phyloP scores from a whole-genome alignment of 2,888 invertebrate genomes.

The Meteorus cinctellus region DNA sequence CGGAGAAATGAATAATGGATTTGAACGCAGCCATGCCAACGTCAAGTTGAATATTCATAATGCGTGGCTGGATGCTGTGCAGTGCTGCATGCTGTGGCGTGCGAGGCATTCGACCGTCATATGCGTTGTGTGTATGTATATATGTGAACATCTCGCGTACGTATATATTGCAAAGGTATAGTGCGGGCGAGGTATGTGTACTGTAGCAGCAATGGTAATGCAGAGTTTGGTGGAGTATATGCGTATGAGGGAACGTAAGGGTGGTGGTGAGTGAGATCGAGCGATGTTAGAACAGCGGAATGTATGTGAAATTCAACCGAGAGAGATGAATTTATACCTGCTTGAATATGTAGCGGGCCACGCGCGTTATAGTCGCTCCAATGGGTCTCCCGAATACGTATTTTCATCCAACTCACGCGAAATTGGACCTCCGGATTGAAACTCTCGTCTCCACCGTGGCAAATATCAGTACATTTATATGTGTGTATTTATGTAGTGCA shows the following conservation, averaged over 20 bases:
- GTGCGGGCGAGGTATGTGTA: too few species aligned
- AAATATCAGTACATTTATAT: not conserved
- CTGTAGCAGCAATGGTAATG: too few species aligned
- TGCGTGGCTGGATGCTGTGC: conserved; percentile 52
- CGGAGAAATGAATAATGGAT: conserved; percentile 72
- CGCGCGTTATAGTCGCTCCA: conserved; percentile 54
- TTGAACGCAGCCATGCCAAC: conserved; percentile 68
- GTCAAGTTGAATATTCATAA: conserved; percentile 68
- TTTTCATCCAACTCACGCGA: conserved; percentile 57
- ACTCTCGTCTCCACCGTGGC: conserved; percentile 46
- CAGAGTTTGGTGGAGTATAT: not conserved
- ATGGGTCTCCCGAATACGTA: conserved; percentile 53
- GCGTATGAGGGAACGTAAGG: conserved; percentile 29
- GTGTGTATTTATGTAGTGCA: not conserved
- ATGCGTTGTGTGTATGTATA: not conserved
- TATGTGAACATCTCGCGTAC: not conserved
- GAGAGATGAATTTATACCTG: conserved; percentile 51
- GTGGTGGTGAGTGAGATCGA: conserved; percentile 1
- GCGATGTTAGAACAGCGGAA: conserved; percentile 17
- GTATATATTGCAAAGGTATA: conserved; percentile 3
- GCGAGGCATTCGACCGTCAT: conserved; percentile 1
- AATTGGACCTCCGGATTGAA: conserved; percentile 60
- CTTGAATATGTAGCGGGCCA: conserved; percentile 59
- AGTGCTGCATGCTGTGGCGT: conserved; percentile 19
- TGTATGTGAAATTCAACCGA: too few species aligned